Evolutionary conservation across 1,140 invertebrate genomes (phyloP).

Genomic region (Polypedilum vanderplanki): DNA sequence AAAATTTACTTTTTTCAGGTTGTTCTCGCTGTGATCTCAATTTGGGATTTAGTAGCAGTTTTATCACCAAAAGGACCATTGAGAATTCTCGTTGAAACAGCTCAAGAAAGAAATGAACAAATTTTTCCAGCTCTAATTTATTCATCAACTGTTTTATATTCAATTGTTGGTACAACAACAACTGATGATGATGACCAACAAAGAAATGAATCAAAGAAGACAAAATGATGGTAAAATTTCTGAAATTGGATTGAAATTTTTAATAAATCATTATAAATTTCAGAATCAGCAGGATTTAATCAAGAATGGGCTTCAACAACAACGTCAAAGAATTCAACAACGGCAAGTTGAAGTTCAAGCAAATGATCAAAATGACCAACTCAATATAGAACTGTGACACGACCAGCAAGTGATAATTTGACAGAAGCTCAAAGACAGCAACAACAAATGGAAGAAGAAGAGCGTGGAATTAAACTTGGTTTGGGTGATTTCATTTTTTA

Average conservation of each 20-base stretch:
- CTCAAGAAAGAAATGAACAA: conserved; percentile 96
- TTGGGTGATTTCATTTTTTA: conserved; percentile 99
- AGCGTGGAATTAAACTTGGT: conserved; percentile 93
- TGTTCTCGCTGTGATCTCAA: conserved; percentile 90
- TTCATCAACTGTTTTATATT: conserved; percentile 78
- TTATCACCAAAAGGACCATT: conserved; percentile 93
- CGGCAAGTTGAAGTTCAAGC: conserved; percentile 48
- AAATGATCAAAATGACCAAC: conserved; percentile 39
- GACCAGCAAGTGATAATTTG: background rate
- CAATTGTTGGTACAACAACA: conserved; percentile 49
- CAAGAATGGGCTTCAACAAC: conserved; percentile 57
- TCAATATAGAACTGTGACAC: conserved; percentile 41
- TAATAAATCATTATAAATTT: background rate
- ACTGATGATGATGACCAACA: background rate
- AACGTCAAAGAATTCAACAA: conserved; percentile 45
- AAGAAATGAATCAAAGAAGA: background rate
- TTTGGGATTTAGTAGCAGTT: conserved; percentile 99
- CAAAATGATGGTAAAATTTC: conserved; percentile 4
- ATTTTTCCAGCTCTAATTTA: conserved; percentile 99
- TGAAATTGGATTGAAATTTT: background rate
- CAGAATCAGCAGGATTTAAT: conserved; percentile 54
- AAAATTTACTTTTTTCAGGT: conserved; percentile 44
- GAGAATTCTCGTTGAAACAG: conserved; percentile 95
- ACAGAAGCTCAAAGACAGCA: conserved; percentile 35
- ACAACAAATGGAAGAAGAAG: conserved; percentile 29